Evolutionary conservation across 2,113 vertebrate genomes (phyloP).

Genomic region (Bubo blakistoni): DNA sequence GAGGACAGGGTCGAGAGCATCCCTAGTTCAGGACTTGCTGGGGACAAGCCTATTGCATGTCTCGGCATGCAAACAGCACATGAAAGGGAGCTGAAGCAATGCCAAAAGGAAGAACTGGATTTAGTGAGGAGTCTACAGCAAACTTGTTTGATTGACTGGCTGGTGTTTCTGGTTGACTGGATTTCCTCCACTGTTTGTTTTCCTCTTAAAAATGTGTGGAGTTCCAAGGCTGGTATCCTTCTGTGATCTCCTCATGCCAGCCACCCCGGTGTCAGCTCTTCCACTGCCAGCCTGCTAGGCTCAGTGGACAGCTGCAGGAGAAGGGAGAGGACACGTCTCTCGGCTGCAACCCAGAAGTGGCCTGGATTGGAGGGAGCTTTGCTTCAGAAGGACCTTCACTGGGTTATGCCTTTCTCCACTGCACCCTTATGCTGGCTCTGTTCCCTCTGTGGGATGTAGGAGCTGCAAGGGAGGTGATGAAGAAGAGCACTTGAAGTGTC

Average conservation of each 20-base stretch:
- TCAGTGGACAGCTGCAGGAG: neutral
- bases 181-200: neutral
- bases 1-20: neutral
- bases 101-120: neutral
- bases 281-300: neutral
- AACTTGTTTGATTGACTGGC: neutral
- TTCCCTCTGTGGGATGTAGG: neutral
- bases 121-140: neutral
- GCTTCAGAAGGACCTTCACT: neutral
- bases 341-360: neutral
- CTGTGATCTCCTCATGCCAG: neutral
- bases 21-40: neutral
- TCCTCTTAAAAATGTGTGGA: fast-evolving
- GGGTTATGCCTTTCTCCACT: neutral
- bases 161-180: neutral
- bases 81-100: neutral
- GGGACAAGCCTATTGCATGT: neutral
- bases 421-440: neutral
- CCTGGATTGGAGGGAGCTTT: neutral
- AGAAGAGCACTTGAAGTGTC: neutral
- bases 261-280: neutral
- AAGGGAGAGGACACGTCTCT: neutral
- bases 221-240: neutral
- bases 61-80: fast-evolving
- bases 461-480: neutral